A percentile compares a stretch with the other conserved stretches of the same genome.
Evolutionary conservation across 1,140 invertebrate genomes (phyloP).

Genomic region (Drosophila bipectinata): DNA sequence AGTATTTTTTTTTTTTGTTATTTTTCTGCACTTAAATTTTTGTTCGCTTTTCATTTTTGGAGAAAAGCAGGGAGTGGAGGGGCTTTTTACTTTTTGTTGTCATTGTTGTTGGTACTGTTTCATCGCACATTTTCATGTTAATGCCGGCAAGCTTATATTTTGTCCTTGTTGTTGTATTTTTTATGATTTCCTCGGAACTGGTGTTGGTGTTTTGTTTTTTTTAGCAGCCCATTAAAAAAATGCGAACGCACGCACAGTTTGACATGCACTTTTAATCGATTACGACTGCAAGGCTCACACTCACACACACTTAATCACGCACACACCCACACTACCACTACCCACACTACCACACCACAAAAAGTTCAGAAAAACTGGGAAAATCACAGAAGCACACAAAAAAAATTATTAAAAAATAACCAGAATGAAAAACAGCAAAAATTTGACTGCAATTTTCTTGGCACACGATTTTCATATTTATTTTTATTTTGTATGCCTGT

Average conservation of each 20-base stretch:
- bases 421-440: slow-evolving; percentile 22
- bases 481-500: slow-evolving; percentile 42
- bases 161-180: slow-evolving; percentile 34
- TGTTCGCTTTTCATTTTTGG: slow-evolving; percentile 40
- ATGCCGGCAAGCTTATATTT: slow-evolving; percentile 64
- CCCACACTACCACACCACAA: slow-evolving; percentile 13
- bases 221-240: slow-evolving; percentile 80
- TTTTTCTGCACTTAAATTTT: slow-evolving; percentile 55
- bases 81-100: slow-evolving; percentile 27
- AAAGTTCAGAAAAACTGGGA: slow-evolving; percentile 27
- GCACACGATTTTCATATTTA: slow-evolving; percentile 76
- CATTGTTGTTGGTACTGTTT: slow-evolving; percentile 39
- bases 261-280: slow-evolving; percentile 80
- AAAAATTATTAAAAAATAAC: slow-evolving; percentile 1
- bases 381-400: slow-evolving; percentile 17
- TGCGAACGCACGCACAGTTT: slow-evolving; percentile 76
- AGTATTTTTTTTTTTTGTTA: slow-evolving; percentile 21
- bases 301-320: not conserved
- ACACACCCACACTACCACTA: not conserved
- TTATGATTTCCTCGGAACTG: slow-evolving; percentile 53
- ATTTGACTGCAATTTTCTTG: slow-evolving; percentile 64
- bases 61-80: not conserved
- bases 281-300: slow-evolving; percentile 25
- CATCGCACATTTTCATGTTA: slow-evolving; percentile 69
- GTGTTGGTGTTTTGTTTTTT: slow-evolving; percentile 49